These are phyloP conservation scores for Paralvinella palmiformis DNA, from an alignment of 1,140 invertebrate genomes.

Conservation along the genomic window DNA sequence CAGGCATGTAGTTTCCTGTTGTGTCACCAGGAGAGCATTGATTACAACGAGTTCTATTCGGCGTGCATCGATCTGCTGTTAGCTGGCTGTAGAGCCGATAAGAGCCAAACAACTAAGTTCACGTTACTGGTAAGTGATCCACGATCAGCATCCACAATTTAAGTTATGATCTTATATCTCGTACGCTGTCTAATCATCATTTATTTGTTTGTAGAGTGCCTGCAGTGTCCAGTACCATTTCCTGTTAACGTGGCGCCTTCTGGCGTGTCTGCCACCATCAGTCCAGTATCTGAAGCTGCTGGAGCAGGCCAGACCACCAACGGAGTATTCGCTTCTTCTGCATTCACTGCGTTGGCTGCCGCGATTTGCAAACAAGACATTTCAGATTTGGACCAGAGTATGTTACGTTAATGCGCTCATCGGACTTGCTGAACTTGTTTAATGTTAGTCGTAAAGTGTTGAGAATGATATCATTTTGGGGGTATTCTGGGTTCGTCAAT, in stretches of 20 bases:
- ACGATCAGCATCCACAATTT: background rate
- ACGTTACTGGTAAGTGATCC: slow-evolving; percentile 37
- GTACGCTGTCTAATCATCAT: slow-evolving; percentile 8
- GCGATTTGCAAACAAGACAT: slow-evolving; percentile 64
- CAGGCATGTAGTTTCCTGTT: slow-evolving; percentile 86
- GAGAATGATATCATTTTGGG: too few species aligned
- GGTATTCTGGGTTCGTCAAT: too few species aligned
- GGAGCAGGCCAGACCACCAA: slow-evolving; percentile 53
- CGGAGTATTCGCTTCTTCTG: slow-evolving; percentile 56
- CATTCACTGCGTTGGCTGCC: slow-evolving; percentile 72
- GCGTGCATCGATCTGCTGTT: slow-evolving; percentile 69
- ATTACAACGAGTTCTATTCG: slow-evolving; percentile 80
- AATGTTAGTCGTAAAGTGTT: too few species aligned
- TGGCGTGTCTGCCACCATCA: slow-evolving; percentile 78
- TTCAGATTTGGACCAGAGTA: slow-evolving; percentile 62
- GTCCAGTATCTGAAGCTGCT: slow-evolving; percentile 76
- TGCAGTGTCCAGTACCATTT: slow-evolving; percentile 78
- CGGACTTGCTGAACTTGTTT: too few species aligned
- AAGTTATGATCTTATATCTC: background rate
- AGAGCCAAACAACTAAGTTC: slow-evolving; percentile 34
- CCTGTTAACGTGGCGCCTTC: slow-evolving; percentile 72
- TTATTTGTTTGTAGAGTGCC: slow-evolving; percentile 55
- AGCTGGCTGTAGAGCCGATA: slow-evolving; percentile 48
- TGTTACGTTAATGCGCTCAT: too few species aligned
- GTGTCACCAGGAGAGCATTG: slow-evolving; percentile 80